These are phyloP conservation scores for Onychomys torridus DNA, from an alignment of 2,797 vertebrate genomes.

Conservation along the genomic window DNA sequence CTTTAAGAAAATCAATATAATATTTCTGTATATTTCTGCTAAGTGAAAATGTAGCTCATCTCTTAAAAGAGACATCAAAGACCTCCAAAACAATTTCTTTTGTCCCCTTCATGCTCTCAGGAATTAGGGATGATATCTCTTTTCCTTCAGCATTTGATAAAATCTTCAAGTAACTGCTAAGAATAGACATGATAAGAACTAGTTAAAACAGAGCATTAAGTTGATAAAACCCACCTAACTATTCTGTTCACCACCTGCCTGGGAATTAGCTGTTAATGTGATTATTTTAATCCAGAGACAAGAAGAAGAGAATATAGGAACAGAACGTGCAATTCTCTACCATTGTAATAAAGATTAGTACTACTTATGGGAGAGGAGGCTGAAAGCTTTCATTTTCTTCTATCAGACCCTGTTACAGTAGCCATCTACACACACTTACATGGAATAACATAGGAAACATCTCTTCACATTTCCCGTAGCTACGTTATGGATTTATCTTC, in stretches of 20 bases:
- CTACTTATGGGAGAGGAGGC: not conserved
- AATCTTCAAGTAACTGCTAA: slow-evolving; percentile 53
- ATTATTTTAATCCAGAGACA: slow-evolving; percentile 52
- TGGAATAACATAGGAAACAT: not conserved
- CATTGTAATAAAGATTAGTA: not conserved
- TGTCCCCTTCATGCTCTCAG: not conserved
- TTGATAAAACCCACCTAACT: slow-evolving; percentile 28
- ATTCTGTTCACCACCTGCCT: not conserved
- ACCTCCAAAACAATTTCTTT: slow-evolving; percentile 26
- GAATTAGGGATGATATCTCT: slow-evolving; percentile 16
- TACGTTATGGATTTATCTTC: not conserved
- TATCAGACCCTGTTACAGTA: not conserved
- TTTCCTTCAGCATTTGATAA: slow-evolving; percentile 56
- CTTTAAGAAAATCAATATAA: slow-evolving; percentile 67
- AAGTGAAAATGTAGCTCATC: slow-evolving; percentile 44
- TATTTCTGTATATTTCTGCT: slow-evolving; percentile 74
- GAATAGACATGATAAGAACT: slow-evolving; percentile 18
- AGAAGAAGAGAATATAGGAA: not conserved
- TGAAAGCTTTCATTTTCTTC: slow-evolving; percentile 32
- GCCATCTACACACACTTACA: not conserved
- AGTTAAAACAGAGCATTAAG: not conserved
- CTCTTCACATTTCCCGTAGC: not conserved
- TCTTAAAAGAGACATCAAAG: slow-evolving; percentile 48
- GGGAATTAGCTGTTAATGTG: slow-evolving; percentile 5
- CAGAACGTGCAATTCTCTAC: not conserved